phyloP scores from a whole-genome alignment of 2,113 vertebrate species.

The Porphyrio hochstetteri region DNA sequence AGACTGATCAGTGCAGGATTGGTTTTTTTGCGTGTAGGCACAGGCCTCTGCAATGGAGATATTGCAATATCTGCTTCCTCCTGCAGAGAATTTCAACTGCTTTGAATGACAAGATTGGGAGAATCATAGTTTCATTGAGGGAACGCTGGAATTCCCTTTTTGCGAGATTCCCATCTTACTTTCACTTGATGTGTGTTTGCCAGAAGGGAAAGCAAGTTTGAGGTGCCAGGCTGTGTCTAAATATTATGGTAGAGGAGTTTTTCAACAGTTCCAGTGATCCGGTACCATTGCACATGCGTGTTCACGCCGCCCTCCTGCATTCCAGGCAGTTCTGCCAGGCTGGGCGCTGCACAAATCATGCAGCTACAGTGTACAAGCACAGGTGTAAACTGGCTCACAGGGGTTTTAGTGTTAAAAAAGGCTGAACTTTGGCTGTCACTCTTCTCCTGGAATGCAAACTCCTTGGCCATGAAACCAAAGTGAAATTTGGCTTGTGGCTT shows the following conservation, averaged over 20 bases:
- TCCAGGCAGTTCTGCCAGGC: neutral
- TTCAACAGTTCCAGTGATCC: neutral
- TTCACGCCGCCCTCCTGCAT: neutral
- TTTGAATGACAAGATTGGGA: neutral
- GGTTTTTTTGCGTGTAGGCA: neutral
- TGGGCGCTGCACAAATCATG: neutral
- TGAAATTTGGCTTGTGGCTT: slow-evolving; percentile 1
- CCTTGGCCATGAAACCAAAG: neutral
- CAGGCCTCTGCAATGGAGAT: neutral
- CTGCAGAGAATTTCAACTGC: neutral
- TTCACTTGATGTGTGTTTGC: neutral
- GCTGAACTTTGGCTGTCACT: neutral
- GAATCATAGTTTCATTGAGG: neutral
- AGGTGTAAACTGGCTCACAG: neutral
- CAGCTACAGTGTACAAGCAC: neutral
- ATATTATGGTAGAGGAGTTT: neutral
- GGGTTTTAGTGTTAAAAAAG: slow-evolving; percentile 12
- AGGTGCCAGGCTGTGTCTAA: neutral
- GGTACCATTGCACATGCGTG: neutral
- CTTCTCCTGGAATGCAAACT: neutral
- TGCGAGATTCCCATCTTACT: neutral
- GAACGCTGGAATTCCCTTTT: neutral
- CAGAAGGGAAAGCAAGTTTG: neutral
- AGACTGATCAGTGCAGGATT: neutral
- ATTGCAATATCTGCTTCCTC: neutral